Evolutionary conservation across 2,797 vertebrate genomes (phyloP).

Genomic region (Tiaroga cobitis): DNA sequence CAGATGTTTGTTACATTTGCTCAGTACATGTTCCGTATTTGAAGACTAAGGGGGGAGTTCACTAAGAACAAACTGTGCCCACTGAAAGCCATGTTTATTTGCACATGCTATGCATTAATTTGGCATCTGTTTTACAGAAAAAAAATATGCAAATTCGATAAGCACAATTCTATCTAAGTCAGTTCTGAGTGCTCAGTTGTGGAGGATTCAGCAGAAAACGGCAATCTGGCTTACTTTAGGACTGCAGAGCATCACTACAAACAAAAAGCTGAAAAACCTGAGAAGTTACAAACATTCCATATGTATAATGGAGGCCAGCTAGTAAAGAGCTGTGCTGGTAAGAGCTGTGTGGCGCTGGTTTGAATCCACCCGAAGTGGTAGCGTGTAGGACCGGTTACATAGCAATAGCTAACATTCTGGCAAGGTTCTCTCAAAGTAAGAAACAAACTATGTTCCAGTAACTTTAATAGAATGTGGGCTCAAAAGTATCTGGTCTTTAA

Average conservation of each 20-base stretch:
- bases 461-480: not conserved
- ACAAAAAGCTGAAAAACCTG: not conserved
- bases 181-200: not conserved
- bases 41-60: conserved; percentile 5
- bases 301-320: not conserved
- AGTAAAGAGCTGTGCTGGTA: not conserved
- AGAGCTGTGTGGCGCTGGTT: not conserved
- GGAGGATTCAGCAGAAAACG: not conserved
- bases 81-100: not conserved
- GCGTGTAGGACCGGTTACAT: too few relatives aligned
- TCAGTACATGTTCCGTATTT: not conserved
- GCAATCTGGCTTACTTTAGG: not conserved
- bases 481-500: not conserved
- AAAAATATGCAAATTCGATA: not conserved
- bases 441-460: not conserved
- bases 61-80: conserved; percentile 25
- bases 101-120: not conserved
- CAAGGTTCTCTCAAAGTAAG: not conserved
- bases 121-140: not conserved
- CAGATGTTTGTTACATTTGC: conserved; percentile 22
- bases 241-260: not conserved
- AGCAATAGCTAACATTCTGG: not conserved
- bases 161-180: not conserved
- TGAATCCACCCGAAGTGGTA: not conserved
- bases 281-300: not conserved